These are phyloP conservation scores for Hypanus sabinus DNA, from an alignment of 2,113 vertebrate genomes.

Conservation along the genomic window DNA sequence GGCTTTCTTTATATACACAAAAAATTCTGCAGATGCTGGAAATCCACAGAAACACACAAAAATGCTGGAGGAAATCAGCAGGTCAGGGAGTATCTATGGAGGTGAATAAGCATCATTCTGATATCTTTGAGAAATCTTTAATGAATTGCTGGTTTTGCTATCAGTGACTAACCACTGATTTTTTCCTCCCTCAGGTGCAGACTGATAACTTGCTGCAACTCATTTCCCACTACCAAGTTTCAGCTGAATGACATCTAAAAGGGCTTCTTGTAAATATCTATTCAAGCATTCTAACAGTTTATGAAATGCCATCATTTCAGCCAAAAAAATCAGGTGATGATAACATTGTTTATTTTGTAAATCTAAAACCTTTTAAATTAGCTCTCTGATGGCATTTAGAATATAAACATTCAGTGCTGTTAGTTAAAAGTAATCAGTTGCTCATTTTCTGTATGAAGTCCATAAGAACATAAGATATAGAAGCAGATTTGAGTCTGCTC, in stretches of 20 bases:
- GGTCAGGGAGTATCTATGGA: too few species aligned
- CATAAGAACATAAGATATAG: too few species aligned
- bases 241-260: neutral
- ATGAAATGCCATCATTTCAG: neutral
- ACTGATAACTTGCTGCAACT: neutral
- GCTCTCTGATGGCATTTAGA: neutral
- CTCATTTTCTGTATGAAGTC: neutral
- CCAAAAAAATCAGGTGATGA: neutral
- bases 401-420: neutral
- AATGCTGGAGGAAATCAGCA: too few species aligned
- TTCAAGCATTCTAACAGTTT: neutral
- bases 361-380: constrained; percentile 8
- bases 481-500: too few species aligned
- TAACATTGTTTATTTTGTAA: neutral
- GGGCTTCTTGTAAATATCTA: constrained; percentile 25
- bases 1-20: too few species aligned
- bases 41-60: too few species aligned
- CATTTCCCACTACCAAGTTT: too few species aligned
- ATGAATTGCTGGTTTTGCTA: neutral
- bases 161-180: neutral
- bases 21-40: too few species aligned
- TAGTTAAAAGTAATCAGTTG: neutral
- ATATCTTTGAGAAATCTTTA: neutral
- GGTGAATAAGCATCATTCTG: too few species aligned
- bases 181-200: neutral